phyloP scores from a whole-genome alignment of 2,797 vertebrate genomes.

The Dromococcyx pavoninus region DNA sequence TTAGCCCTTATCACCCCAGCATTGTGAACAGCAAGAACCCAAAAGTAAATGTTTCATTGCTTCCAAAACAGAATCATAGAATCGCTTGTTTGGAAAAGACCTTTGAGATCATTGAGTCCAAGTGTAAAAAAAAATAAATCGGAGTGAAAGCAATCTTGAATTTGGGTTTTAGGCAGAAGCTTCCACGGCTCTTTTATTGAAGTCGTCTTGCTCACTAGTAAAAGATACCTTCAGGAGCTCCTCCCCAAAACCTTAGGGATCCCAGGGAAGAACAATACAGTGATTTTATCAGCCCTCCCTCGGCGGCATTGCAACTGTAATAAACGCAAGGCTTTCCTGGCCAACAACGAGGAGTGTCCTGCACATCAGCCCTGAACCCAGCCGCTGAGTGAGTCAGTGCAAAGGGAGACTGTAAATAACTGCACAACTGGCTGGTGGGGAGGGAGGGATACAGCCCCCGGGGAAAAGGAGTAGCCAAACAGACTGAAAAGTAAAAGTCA shows the following conservation, averaged over 20 bases:
- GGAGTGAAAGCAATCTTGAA: background rate
- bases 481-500: slow-evolving; percentile 46
- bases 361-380: background rate
- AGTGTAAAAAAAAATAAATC: too few relatives aligned
- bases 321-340: background rate
- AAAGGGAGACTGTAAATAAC: background rate
- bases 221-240: background rate
- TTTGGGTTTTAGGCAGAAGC: background rate
- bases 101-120: too few relatives aligned
- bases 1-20: background rate
- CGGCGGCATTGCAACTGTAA: background rate
- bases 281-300: slow-evolving; percentile 18
- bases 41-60: background rate
- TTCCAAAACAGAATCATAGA: background rate
- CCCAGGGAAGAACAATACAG: background rate
- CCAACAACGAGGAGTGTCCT: background rate
- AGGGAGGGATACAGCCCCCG: background rate
- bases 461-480: background rate
- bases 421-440: background rate
- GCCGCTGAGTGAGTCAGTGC: background rate
- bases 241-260: background rate
- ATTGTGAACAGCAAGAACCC: background rate
- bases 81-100: too few relatives aligned
- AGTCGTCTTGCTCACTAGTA: background rate
- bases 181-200: background rate